These are phyloP conservation scores for Yponomeuta evonymella DNA, from an alignment of 2,888 invertebrate genomes.

Conservation along the genomic window DNA sequence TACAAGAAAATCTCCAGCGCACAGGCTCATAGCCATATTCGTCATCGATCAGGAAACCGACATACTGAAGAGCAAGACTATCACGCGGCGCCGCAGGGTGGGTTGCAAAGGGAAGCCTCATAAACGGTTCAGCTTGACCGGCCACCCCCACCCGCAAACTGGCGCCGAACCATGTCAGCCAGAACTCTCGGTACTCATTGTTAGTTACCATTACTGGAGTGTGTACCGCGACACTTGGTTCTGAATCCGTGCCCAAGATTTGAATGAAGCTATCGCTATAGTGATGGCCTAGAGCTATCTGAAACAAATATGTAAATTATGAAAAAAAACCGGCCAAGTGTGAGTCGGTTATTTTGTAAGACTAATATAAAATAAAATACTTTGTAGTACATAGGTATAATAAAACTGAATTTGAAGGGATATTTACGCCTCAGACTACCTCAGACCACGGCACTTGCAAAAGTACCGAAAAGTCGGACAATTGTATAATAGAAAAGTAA, in stretches of 20 bases:
- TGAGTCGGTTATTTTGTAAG: too few species aligned
- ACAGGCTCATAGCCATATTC: neutral
- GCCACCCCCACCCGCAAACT: neutral
- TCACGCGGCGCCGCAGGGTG: neutral
- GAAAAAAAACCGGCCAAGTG: neutral
- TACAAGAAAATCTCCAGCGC: neutral
- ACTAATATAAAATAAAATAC: too few species aligned
- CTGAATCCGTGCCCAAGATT: neutral
- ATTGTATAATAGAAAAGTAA: too few species aligned
- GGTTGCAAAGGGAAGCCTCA: neutral
- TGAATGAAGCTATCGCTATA: neutral
- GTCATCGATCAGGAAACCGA: neutral
- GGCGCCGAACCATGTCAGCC: conserved; percentile 1
- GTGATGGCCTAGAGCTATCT: neutral
- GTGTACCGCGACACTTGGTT: neutral
- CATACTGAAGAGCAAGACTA: neutral
- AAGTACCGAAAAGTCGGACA: too few species aligned
- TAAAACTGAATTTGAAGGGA: too few species aligned
- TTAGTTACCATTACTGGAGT: neutral
- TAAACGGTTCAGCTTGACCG: neutral
- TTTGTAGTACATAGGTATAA: too few species aligned
- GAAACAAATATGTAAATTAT: neutral
- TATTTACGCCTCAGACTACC: too few species aligned
- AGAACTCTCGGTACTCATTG: neutral
- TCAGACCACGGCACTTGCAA: too few species aligned